These are phyloP conservation scores for Eupithecia subumbrata DNA, from an alignment of 2,888 invertebrate genomes.

Conservation along the genomic window DNA sequence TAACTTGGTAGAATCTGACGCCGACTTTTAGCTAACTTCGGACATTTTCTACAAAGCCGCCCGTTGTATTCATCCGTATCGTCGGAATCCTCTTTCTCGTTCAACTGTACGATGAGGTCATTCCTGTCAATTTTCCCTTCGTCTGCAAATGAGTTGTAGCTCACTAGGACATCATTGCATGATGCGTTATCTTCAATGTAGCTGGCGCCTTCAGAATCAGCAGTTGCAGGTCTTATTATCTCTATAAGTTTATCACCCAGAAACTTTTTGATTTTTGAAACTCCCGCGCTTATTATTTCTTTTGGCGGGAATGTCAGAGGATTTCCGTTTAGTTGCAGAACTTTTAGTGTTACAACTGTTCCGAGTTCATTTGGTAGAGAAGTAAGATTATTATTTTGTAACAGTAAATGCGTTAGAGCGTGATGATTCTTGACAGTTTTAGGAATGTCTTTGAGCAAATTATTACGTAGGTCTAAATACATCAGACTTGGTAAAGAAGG, in stretches of 20 bases:
- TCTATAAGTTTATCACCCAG: conserved; percentile 68
- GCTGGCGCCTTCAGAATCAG: conserved; percentile 59
- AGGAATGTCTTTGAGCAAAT: conserved; percentile 83
- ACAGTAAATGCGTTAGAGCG: conserved; percentile 84
- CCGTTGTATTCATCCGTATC: conserved; percentile 60
- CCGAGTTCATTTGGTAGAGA: conserved; percentile 86
- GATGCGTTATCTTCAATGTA: conserved; percentile 47
- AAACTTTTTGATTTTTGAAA: conserved; percentile 63
- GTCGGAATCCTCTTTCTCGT: conserved; percentile 59
- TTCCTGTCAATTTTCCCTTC: conserved; percentile 54
- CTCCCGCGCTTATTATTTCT: conserved; percentile 81
- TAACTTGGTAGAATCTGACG: conserved; percentile 69
- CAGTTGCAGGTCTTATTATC: conserved; percentile 64
- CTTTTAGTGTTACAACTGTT: conserved; percentile 83
- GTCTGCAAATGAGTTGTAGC: conserved; percentile 73
- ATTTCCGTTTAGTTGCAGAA: conserved; percentile 85
- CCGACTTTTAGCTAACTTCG: conserved; percentile 69
- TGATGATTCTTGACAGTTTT: conserved; percentile 82
- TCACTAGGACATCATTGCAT: conserved; percentile 55
- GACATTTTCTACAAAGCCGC: conserved; percentile 69
- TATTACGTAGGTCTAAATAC: conserved; percentile 87
- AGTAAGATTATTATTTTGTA: conserved; percentile 85
- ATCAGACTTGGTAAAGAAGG: conserved; percentile 79
- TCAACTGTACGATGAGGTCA: conserved; percentile 63
- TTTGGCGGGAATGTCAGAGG: conserved; percentile 84